A percentile compares a stretch with the other conserved stretches of the same genome.
Evolutionary conservation across 2,113 vertebrate genomes (phyloP).

Genomic region (Melanostigma gelatinosum): DNA sequence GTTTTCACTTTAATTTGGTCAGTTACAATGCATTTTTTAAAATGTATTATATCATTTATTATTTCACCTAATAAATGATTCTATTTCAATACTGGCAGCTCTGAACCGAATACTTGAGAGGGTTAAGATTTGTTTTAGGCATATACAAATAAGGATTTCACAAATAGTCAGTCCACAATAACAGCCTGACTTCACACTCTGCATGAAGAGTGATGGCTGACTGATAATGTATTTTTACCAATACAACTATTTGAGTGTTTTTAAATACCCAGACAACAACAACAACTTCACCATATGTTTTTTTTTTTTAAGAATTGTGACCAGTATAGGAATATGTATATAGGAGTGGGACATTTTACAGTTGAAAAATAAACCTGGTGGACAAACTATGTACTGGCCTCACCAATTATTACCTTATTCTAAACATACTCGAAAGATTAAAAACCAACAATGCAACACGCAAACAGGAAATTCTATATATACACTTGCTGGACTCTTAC

Average conservation of each 20-base stretch:
- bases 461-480: background rate
- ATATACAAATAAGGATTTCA: background rate
- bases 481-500: background rate
- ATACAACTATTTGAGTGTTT: background rate
- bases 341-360: background rate
- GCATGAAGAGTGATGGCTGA: background rate
- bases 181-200: background rate
- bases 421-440: background rate
- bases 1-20: background rate
- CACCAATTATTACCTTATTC: background rate
- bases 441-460: background rate
- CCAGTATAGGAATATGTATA: background rate
- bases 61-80: background rate
- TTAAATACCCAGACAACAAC: background rate
- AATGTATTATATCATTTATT: background rate
- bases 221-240: background rate
- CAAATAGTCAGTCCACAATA: background rate
- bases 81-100: background rate
- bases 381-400: background rate
- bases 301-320: background rate
- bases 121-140: background rate
- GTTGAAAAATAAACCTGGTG: background rate
- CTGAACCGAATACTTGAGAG: background rate
- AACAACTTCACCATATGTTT: background rate
- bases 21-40: background rate